Base-by-base conservation (phyloP, 2,113 vertebrate species). In the Marmota flaviventris region DNA sequence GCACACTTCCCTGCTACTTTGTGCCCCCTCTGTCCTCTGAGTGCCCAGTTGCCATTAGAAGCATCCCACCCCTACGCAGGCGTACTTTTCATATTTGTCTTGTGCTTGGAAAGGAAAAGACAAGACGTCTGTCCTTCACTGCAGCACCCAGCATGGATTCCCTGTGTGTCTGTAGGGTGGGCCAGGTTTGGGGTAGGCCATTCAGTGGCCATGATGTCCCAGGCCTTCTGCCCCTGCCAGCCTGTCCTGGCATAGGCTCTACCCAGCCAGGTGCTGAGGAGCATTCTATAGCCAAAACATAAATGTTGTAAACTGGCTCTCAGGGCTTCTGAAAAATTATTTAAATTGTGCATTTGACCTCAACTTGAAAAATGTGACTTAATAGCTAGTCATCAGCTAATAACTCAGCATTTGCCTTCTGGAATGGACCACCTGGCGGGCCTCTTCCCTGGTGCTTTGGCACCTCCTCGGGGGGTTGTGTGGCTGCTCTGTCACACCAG, bases 101-200 rank as follows among this genome's bases (percentile, higher is more conserved):
- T 63, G 61, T 63, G 61, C 24, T 63, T 63, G 61, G 25, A 27
- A 18, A 63, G 61, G 61, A 11, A 27, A 10, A 63, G 67, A 5
- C 67, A 70, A 13, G 29, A 0, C 70, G 12, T 69, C 17, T 18
- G 5, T 65, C 39, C 0, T 48, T 65, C 37, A 0, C 34, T 7
- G 4, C n/a, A 16, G 67, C 25, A 1, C 61, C 27, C 13, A 14
- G 17, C 4, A 1, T 56, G 27, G 75, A 12, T 39, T 42, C 82
- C 51, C 89, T 56, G 32, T 22, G 9, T 5, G 1, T 56, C 51
- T 76, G 37, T n/a, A 16, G 77, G 29, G 70, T 6, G 16, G 45
- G 20, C 87, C 63, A 4, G 22, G n/a, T 20, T 12, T 27, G 39
- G 25, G 42, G n/a, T 17, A 1, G 27, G n/a, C 12, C n/a, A 58